These are phyloP conservation scores for Linnaemya vulpina DNA, from an alignment of 2,888 invertebrate genomes.

Conservation along the genomic window DNA sequence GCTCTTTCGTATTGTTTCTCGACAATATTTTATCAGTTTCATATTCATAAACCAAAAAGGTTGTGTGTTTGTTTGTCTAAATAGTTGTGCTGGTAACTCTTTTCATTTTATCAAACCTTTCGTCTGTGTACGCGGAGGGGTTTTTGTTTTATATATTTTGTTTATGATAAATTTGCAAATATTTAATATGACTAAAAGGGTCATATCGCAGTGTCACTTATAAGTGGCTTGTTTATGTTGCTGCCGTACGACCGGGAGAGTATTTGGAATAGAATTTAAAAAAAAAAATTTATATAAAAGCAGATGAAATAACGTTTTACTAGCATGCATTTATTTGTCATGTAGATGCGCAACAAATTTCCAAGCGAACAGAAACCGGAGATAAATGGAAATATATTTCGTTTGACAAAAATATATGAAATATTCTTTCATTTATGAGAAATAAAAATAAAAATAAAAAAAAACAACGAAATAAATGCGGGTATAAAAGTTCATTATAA, in stretches of 20 bases:
- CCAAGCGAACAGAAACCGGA: neutral
- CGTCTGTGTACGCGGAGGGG: slow-evolving; percentile 31
- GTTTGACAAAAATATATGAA: slow-evolving; percentile 24
- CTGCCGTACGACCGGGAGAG: slow-evolving; percentile 2
- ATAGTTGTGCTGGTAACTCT: slow-evolving; percentile 14
- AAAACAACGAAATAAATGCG: neutral
- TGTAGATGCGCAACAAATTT: slow-evolving; percentile 30
- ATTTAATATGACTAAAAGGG: slow-evolving; percentile 71
- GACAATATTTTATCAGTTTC: slow-evolving; percentile 42
- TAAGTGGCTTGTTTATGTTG: slow-evolving; percentile 65
- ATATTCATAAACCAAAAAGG: slow-evolving; percentile 29
- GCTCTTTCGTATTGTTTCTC: neutral
- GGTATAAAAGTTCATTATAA: slow-evolving; percentile 58
- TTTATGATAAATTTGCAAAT: slow-evolving; percentile 70
- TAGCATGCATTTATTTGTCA: slow-evolving; percentile 65
- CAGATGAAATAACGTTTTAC: slow-evolving; percentile 45
- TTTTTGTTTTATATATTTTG: slow-evolving; percentile 47
- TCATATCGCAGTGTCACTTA: slow-evolving; percentile 65
- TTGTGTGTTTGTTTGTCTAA: neutral
- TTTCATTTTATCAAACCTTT: slow-evolving; percentile 14
- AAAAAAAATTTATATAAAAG: slow-evolving; percentile 19
- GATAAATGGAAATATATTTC: slow-evolving; percentile 26
- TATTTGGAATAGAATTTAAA: slow-evolving; percentile 7
- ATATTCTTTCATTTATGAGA: slow-evolving; percentile 56
- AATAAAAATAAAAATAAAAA: neutral